Conservation (phyloP, 35 echinoderm and acorn worm genomes). For the Eucidaris tribuloides region DNA sequence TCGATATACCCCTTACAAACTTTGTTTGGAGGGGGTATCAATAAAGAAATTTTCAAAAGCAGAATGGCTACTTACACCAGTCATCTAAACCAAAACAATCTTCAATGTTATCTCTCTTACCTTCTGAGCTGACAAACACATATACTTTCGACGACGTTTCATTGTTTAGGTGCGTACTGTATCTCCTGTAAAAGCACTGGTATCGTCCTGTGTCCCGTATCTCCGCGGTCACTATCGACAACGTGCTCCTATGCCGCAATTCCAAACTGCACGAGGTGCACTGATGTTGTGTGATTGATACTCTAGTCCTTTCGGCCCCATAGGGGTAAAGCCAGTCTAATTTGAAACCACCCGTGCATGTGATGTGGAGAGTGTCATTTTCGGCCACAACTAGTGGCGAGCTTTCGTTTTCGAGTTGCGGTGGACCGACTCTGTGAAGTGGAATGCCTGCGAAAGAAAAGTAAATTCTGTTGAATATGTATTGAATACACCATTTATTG, state of each 20-base stretch:
- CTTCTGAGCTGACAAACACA: slow-evolving; percentile 44
- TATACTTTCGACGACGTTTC: slow-evolving; percentile 39
- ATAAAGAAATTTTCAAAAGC: too few species aligned
- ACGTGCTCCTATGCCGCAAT: slow-evolving; percentile 1
- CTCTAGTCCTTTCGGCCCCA: slow-evolving; percentile 22
- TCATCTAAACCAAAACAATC: background rate
- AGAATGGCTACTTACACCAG: background rate
- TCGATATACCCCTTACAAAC: too few species aligned
- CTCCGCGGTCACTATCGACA: background rate
- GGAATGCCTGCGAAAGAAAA: background rate
- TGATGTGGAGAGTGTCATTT: slow-evolving; percentile 22
- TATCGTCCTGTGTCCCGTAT: slow-evolving; percentile 21
- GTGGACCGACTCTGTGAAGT: slow-evolving; percentile 3
- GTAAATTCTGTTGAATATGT: too few species aligned
- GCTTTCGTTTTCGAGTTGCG: background rate
- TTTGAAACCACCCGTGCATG: slow-evolving; percentile 37
- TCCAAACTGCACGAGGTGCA: background rate
- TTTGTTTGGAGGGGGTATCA: too few species aligned
- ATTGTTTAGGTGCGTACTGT: slow-evolving; percentile 13
- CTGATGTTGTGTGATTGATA: background rate
- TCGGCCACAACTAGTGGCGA: slow-evolving; percentile 26
- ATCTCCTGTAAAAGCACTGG: slow-evolving; percentile 50
- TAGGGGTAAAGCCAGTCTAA: slow-evolving; percentile 48
- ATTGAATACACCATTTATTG: too few species aligned
- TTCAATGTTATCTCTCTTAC: background rate